Conservation (phyloP, 2,888 invertebrate genomes). For the Hemaris fuciformis region DNA sequence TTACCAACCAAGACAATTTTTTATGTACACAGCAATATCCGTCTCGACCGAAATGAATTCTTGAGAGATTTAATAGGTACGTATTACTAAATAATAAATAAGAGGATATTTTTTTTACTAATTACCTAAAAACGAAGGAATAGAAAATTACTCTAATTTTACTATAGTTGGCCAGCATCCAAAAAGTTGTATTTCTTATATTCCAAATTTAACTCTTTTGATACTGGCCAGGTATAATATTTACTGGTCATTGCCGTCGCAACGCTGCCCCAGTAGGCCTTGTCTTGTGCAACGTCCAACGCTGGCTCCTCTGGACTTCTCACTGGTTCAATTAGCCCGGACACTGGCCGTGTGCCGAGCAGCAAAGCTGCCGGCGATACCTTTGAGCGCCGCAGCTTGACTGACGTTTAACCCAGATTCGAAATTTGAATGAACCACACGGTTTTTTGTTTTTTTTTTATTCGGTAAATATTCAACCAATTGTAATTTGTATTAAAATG, state of each 20-base stretch:
- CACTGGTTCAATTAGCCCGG: slow-evolving; percentile 73
- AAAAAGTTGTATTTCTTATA: not conserved
- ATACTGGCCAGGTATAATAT: not conserved
- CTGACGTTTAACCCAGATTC: slow-evolving; percentile 32
- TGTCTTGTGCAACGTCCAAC: slow-evolving; percentile 77
- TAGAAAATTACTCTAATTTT: not conserved
- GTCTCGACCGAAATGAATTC: not conserved
- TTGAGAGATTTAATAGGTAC: not conserved
- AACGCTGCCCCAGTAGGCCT: slow-evolving; percentile 75
- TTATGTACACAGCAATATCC: not conserved
- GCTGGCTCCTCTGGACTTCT: slow-evolving; percentile 75
- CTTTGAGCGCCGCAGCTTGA: slow-evolving; percentile 76
- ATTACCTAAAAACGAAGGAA: too few species aligned
- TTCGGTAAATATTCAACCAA: not conserved
- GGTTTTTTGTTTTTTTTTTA: not conserved
- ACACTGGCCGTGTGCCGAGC: slow-evolving; percentile 80
- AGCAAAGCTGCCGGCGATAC: slow-evolving; percentile 79
- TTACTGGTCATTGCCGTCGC: slow-evolving; percentile 70
- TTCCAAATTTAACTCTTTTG: not conserved
- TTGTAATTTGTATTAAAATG: not conserved
- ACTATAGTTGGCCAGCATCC: not conserved
- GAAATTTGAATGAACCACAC: not conserved
- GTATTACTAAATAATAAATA: too few species aligned
- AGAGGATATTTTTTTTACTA: too few species aligned
- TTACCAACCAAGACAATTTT: not conserved